Evolutionary conservation across 2,113 vertebrate species (phyloP), one percentile per base, ranked within the genome.

Genomic region (Parus major): DNA sequence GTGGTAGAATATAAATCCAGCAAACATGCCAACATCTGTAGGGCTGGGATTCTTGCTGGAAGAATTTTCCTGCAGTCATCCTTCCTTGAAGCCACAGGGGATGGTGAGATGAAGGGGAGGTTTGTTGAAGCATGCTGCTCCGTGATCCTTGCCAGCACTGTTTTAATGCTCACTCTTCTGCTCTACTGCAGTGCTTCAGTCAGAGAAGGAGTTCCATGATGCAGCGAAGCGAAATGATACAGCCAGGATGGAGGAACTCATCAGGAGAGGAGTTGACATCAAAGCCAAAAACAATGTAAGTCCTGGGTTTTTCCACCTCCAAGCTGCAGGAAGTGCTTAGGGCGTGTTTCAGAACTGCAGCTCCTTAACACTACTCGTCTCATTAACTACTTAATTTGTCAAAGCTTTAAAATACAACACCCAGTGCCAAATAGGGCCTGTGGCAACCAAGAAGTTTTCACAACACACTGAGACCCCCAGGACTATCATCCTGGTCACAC

Each of bases 181-280:
- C 15, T 69, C 60, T 86, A 77, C 46, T 87, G 22, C 94, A 99
- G 99, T 99, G 97, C 97, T 99, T 73, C 97, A 96, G 36, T 98
- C 98, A 31, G 99, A 99, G 68, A 98, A 98, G 95, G 98, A 98
- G 63, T 98, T 99, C 73, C 99, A 99, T 0, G 95, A 98, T 63
- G 98, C 99, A 0, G 98, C 98, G 0, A 98, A 97, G 68, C 93
- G 80, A 68, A 99, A 99, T 70, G 97, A 99, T 92, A 95, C 94
- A 0, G 91, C 56, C 33, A 98, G 83, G 93, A 98, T 99, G 98
- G 92, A 96, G 83, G 97, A 98, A 56, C 98, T 99, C 86, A 98
- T 99, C n/a, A 94, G 56, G 82, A 98, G 89, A 92, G 98, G 98
- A 19, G 98, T 99, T 13, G 93, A 99, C 33, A 47, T 98, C 91